Evolutionary conservation across 2,797 vertebrate species (phyloP).

Genomic region (Enteromius paludinosus): DNA sequence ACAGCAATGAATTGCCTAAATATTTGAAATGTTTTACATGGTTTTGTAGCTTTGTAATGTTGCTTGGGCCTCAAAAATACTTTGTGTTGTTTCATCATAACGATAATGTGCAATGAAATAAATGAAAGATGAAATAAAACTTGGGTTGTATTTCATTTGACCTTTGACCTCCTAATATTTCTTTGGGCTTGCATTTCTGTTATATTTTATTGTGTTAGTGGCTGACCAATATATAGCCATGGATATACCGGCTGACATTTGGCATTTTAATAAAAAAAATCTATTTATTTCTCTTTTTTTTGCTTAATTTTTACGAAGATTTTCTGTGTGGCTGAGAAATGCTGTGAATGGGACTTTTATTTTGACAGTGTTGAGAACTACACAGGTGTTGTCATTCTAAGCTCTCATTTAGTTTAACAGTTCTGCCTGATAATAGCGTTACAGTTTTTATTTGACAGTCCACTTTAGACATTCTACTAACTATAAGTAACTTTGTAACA

Average conservation of each 20-base stretch:
- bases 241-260: neutral
- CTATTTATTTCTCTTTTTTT: neutral
- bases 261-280: neutral
- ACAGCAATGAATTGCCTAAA: conserved; percentile 74
- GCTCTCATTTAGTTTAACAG: neutral
- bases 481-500: too few species aligned
- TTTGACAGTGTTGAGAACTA: neutral
- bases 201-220: neutral
- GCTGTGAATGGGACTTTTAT: neutral
- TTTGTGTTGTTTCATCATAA: conserved; percentile 20
- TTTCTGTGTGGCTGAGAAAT: neutral
- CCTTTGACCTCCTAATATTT: conserved; percentile 31
- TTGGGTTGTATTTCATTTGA: neutral
- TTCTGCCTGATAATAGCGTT: neutral
- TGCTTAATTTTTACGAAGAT: neutral
- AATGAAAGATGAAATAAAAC: too few species aligned
- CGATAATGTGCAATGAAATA: neutral
- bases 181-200: neutral
- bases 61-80: conserved; percentile 10
- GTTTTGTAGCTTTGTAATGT: conserved; percentile 16
- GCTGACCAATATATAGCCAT: neutral
- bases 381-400: neutral
- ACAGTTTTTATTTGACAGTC: neutral
- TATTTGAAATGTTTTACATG: conserved; percentile 53
- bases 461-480: too few species aligned